Evolutionary conservation across 53 echinoderm and acorn worm genomes (phyloP).

Genomic region (Pentamera pediparva): DNA sequence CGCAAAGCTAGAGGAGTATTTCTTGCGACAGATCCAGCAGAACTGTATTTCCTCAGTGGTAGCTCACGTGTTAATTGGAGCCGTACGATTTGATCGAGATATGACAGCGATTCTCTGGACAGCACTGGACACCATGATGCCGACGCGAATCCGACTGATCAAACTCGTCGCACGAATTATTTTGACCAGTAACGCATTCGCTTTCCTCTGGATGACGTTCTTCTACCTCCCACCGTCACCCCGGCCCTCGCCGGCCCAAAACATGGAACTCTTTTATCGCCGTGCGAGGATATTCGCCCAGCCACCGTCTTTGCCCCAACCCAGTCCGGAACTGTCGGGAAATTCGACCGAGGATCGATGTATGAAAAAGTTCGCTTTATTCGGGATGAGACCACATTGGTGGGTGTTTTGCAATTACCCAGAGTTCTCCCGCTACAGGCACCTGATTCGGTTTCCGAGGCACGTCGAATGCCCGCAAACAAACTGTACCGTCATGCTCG

Average conservation of each 20-base stretch:
- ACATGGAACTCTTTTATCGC: background rate
- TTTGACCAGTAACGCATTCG: background rate
- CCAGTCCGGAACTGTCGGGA: background rate
- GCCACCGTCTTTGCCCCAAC: background rate
- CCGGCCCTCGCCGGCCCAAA: background rate
- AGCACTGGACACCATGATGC: no score
- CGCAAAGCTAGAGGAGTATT: no score
- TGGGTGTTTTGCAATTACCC: slow-evolving; percentile 1
- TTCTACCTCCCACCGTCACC: background rate
- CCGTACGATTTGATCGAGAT: no score
- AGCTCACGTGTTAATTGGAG: no score
- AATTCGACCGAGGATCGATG: background rate
- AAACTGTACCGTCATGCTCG: background rate
- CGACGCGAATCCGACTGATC: background rate
- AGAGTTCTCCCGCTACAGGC: slow-evolving; percentile 1
- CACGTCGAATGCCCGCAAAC: background rate
- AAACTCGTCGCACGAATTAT: slow-evolving; percentile 21
- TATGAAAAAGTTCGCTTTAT: background rate
- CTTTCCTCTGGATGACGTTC: background rate
- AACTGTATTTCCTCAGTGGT: no score
- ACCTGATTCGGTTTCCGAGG: slow-evolving; percentile 8
- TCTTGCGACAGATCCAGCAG: no score
- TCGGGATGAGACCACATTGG: slow-evolving; percentile 26
- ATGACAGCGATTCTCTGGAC: no score
- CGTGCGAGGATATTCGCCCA: background rate